Evolutionary conservation across 2,888 invertebrate species (phyloP), one percentile per base, ranked within the genome.

Genomic region (Blera fallax): DNA sequence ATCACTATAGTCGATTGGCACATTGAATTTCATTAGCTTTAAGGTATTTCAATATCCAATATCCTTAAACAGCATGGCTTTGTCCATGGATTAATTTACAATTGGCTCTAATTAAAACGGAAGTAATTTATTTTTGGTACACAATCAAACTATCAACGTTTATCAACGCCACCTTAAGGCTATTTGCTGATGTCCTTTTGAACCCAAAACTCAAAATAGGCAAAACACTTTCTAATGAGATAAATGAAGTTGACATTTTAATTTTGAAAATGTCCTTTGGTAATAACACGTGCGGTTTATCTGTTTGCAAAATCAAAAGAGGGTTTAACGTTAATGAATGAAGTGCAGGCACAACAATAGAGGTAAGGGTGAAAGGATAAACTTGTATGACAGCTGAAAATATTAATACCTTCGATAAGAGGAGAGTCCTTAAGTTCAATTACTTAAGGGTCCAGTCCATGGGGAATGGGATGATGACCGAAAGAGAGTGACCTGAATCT

Each of bases 191-290:
- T 43, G 18, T 43, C 45, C 64, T 45, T 54, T 54, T 34, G 14
- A 18, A 11, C 7, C 27, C 27, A 18, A 6, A 56, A 24, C 24
- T n/a, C 37, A 62, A n/a, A 65, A 50, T 5, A 6, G 54, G 11
- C 0, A 48, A 24, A 29, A 24, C 24, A 24, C 24, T 37, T 29
- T 48, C 24, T 37, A 18, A 62, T 29, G 50, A 14, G 34, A 64
- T 64, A 81, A 48, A 43, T 82, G 64, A 64, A 76, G 81, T 70
- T 77, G 81, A 70, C 81, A 77, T 76, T 82, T 76, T 70, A 48
- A 70, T 56, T 76, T 70, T 24, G 60, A 54, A 58, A 70, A 82
- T 69, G 70, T 56, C 70, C 50, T 62, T 56, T 29, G 40, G 70
- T 77, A 70, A 77, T 70, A 43, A 50, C 76, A 70, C 70, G 70